These are phyloP conservation scores for Amphiprion clarkii DNA, from an alignment of 2,797 vertebrate species.

Conservation along the genomic window DNA sequence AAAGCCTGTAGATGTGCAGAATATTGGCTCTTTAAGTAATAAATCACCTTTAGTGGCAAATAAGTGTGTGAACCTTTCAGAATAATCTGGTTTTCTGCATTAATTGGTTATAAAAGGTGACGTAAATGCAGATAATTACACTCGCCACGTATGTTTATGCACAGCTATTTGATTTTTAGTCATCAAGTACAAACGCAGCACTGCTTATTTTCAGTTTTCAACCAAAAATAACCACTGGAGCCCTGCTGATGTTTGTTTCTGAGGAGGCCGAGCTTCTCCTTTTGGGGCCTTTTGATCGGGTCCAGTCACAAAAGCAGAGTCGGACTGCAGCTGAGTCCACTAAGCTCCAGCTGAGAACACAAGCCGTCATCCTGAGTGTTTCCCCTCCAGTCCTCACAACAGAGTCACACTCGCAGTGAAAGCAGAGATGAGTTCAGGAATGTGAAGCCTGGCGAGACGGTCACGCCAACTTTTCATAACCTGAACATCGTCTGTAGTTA, in stretches of 20 bases:
- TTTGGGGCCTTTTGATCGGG: constrained; percentile 29
- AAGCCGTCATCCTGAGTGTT: constrained; percentile 30
- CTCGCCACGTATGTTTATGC: not conserved
- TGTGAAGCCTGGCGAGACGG: constrained; percentile 5
- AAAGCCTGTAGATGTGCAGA: no score
- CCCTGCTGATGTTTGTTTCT: not conserved
- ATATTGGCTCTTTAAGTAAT: no score
- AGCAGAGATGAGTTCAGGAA: constrained; percentile 27
- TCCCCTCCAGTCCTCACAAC: constrained; percentile 1
- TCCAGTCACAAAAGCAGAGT: constrained; percentile 37
- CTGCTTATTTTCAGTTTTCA: not conserved
- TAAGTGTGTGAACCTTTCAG: no score
- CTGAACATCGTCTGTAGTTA: not conserved
- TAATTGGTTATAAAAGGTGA: no score
- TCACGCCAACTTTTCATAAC: not conserved
- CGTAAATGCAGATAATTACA: not conserved
- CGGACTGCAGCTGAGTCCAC: constrained; percentile 65
- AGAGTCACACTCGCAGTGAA: not conserved
- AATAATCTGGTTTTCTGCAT: no score
- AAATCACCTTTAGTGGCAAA: no score
- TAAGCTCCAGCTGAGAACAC: constrained; percentile 65
- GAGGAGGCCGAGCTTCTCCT: constrained; percentile 17
- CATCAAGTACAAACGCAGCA: not conserved
- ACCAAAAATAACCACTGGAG: constrained; percentile 7
- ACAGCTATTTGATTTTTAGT: not conserved